phyloP scores from a whole-genome alignment of 2,888 invertebrate species.

The Hecatera dysodea region DNA sequence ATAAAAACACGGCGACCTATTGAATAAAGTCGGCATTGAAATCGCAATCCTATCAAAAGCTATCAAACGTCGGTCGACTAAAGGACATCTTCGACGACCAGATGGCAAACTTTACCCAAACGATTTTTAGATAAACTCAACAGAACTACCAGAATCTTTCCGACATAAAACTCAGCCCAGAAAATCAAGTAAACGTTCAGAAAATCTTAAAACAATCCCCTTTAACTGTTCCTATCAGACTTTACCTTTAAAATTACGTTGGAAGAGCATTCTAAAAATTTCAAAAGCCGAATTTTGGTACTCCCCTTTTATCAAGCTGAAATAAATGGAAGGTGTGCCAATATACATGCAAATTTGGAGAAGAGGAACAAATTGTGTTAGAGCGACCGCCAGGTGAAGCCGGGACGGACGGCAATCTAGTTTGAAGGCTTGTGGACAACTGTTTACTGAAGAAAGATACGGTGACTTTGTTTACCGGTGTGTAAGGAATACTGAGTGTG shows the following conservation, averaged over 20 bases:
- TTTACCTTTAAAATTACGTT: slow-evolving; percentile 36
- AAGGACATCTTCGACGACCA: slow-evolving; percentile 3
- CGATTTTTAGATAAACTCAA: slow-evolving; percentile 36
- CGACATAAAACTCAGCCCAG: slow-evolving; percentile 25
- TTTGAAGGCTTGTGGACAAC: slow-evolving; percentile 47
- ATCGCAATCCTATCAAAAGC: slow-evolving; percentile 11
- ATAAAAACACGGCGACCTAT: slow-evolving; percentile 11
- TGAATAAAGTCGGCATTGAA: slow-evolving; percentile 1
- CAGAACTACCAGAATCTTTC: slow-evolving; percentile 6
- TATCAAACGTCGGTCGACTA: slow-evolving; percentile 17
- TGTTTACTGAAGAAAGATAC: slow-evolving; percentile 49
- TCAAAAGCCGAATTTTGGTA: slow-evolving; percentile 40
- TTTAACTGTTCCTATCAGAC: slow-evolving; percentile 26
- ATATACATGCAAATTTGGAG: slow-evolving; percentile 77
- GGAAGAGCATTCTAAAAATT: slow-evolving; percentile 40
- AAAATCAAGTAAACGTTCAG: slow-evolving; percentile 19
- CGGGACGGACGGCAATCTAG: slow-evolving; percentile 51
- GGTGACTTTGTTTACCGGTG: slow-evolving; percentile 40
- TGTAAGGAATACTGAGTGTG: slow-evolving; percentile 45
- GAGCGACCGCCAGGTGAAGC: slow-evolving; percentile 28
- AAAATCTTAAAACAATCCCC: slow-evolving; percentile 34
- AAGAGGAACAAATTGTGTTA: slow-evolving; percentile 75
- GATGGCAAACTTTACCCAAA: slow-evolving; percentile 17
- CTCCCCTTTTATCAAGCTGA: slow-evolving; percentile 45
- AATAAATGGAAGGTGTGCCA: slow-evolving; percentile 64